Percentiles rank a stretch among this genome's conserved stretches.
Conservation (phyloP, 1,140 invertebrate genomes). For the Medauroidea extradentata region DNA sequence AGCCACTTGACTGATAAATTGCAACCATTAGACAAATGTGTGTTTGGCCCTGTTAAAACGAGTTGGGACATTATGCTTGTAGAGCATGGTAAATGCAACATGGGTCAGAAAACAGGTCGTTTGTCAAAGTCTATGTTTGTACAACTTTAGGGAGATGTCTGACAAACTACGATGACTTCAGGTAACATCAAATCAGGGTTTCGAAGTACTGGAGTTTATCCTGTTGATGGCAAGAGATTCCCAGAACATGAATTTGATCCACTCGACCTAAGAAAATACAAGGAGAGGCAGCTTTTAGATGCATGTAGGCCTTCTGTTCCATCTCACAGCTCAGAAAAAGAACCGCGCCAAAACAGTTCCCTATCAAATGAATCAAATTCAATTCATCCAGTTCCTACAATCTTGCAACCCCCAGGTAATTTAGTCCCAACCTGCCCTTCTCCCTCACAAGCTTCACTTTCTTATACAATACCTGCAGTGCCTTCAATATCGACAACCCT, state of each 20-base stretch:
- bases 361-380: no score
- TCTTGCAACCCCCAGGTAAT: no score
- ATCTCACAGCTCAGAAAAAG: no score
- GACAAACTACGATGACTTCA: background rate
- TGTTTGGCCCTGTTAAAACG: conserved; percentile 8
- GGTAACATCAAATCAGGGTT: background rate
- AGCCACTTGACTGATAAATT: conserved; percentile 31
- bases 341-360: no score
- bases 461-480: no score
- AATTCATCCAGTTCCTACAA: no score
- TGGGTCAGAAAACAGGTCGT: conserved; percentile 1
- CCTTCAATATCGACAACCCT: no score
- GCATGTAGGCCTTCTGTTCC: no score
- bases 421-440: no score
- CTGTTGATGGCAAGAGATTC: background rate
- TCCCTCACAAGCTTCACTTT: no score
- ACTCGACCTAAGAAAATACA: no score
- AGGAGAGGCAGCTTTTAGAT: no score
- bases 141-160: background rate
- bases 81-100: conserved; percentile 10
- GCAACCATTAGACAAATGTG: conserved; percentile 20
- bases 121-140: background rate
- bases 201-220: background rate
- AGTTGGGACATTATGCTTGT: conserved; percentile 6
- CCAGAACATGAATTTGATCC: background rate